Conservation (phyloP, 2,113 vertebrate genomes). For the Hylia prasina region DNA sequence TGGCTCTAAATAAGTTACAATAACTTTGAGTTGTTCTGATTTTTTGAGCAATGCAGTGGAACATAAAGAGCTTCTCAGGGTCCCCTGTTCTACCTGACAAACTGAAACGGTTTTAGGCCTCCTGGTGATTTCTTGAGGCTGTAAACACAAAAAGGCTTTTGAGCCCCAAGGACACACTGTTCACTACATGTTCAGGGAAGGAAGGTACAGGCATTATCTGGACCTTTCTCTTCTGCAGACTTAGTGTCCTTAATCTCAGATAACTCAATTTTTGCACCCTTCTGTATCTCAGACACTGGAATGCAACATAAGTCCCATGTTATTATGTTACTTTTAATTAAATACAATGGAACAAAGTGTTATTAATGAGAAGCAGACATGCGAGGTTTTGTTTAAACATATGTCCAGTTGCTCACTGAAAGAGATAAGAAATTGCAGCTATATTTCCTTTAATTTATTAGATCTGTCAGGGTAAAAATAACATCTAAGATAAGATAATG, state of each 20-base stretch:
- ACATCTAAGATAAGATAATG: constrained; percentile 48
- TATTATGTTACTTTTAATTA: constrained; percentile 19
- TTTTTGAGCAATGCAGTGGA: not conserved
- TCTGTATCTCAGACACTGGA: not conserved
- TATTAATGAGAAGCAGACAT: constrained; percentile 16
- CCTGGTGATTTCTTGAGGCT: not conserved
- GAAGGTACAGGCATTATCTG: not conserved
- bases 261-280: not conserved
- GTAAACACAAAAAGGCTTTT: not conserved
- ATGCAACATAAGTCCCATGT: not conserved
- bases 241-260: not conserved
- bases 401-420: not conserved
- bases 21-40: not conserved
- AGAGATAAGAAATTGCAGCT: constrained; percentile 34
- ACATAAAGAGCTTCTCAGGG: not conserved
- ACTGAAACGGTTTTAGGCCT: not conserved
- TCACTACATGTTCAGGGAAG: not conserved
- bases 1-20: not conserved
- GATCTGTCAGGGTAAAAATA: constrained; percentile 55
- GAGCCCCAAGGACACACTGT: not conserved
- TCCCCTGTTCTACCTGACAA: not conserved
- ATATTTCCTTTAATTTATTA: constrained; percentile 52
- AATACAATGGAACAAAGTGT: not conserved
- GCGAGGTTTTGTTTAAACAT: constrained; percentile 34
- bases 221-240: not conserved